Evolutionary conservation across 2,113 vertebrate genomes (phyloP).

Genomic region (Caranx ignobilis): DNA sequence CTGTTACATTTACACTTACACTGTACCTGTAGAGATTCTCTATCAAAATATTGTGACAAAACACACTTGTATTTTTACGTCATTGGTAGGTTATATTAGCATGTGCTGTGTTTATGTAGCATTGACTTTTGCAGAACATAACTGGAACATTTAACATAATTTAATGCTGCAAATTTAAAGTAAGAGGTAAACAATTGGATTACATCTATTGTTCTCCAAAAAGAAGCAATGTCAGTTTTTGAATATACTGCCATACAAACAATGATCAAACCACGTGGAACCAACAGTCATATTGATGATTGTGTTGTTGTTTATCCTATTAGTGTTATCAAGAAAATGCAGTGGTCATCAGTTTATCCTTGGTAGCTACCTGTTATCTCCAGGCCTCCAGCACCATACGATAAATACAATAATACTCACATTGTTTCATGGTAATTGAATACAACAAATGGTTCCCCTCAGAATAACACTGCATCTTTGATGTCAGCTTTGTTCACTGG

Average conservation of each 20-base stretch:
- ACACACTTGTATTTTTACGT: background rate
- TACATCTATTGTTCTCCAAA: background rate
- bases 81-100: background rate
- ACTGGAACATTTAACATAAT: too few species aligned
- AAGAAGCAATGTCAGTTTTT: slow-evolving; percentile 6
- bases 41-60: too few species aligned
- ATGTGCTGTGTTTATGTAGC: background rate
- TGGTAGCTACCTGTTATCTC: slow-evolving; percentile 60
- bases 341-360: slow-evolving; percentile 60
- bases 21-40: too few species aligned
- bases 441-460: slow-evolving; percentile 16
- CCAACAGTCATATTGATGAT: slow-evolving; percentile 34
- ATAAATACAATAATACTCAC: slow-evolving; percentile 50
- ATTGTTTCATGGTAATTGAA: slow-evolving; percentile 58
- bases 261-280: slow-evolving; percentile 32
- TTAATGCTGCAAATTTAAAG: background rate
- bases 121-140: too few species aligned
- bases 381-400: slow-evolving; percentile 43
- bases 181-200: background rate
- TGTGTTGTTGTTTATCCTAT: slow-evolving; percentile 75
- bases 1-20: too few species aligned
- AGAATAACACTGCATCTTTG: slow-evolving; percentile 13
- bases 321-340: slow-evolving; percentile 61
- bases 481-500: slow-evolving; percentile 11
- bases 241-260: background rate